Base-by-base conservation (phyloP, 2,888 invertebrate genomes). In the Eupeodes luniger region DNA sequence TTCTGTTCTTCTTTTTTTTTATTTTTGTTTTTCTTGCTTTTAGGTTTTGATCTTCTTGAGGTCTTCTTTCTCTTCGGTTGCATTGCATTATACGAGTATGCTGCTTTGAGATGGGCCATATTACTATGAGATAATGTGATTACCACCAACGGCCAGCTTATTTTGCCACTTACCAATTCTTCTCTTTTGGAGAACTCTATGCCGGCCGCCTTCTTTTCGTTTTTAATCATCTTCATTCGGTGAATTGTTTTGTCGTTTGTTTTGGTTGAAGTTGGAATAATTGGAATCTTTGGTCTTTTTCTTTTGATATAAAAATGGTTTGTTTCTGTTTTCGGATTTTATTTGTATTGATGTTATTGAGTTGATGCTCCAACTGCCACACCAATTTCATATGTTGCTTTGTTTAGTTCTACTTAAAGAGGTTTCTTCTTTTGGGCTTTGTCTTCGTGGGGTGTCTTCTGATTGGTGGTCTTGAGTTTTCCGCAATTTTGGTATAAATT, bases 21-120 rank as follows among this genome's bases (percentile, higher is more conserved):
- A 2, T 59, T 61, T 59, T 49, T 66, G 12, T 59, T 67, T 66
- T 34, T 16, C 40, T 76, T 49, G 12, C 12, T 74, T 83, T 69
- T 72, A 49, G 77, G 40, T 69, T 81, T 49, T 78, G 61, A 83
- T 87, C 80, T 83, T 77, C 72, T 85, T 78, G 74, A 78, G 70
- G 74, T 81, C 72, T 81, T 83, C 87, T 83, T 87, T 81, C 77
- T 83, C 77, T 87, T 83, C 16, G 66, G 64, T 14, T 44, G 74
- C 59, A 72, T 14, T 44, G 74, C 59, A 72, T 70, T 40, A 5
- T 9, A 2, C 27, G 27, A 27, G 27, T 27, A 40, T 27, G 55
- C 36, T 57, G 69, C 47, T 87, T 87, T 83, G 62, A 66, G 80
- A 14, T 59, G 72, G 55, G 55, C 87, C 76, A 80, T 59, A 14